Base-by-base conservation (phyloP, 2,113 vertebrate species). In the Myrmophylax atrothorax region DNA sequence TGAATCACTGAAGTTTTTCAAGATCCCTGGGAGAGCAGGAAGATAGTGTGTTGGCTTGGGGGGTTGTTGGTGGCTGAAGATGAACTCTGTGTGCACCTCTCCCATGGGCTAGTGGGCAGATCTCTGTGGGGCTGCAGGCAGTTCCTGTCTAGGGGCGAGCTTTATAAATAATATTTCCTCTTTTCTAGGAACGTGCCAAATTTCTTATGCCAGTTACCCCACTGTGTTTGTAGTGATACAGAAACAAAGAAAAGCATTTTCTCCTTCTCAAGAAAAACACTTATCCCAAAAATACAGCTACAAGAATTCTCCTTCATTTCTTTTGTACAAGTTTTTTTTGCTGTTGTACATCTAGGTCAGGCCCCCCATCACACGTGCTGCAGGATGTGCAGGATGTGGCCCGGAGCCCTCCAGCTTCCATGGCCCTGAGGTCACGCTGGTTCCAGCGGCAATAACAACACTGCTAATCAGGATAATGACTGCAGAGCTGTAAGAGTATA, bases 381-480 rank as follows among this genome's bases (percentile, higher is more conserved):
- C 59, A 82, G 74, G 69, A 83, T 69, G 70, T 76, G 87, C 82
- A 86, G 68, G 76, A 89, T 53, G 46, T 95, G 62, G 53, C 69
- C 68, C 6, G 14, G 59, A 67, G 79, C 93, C 24, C 76, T 85
- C 26, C 75, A 81, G 73, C 40, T 96, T 96, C 92, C 93, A 29
- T 68, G 88, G 82, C 83, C 72, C 86, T 84, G 83, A 95, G 88
- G 83, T 96, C 86, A 56, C 0, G 0, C 47, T 52, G 70, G 16
- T 77, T 90, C 60, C 91, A 84, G 76, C 0, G 0, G 18, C 63
- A 87, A 72, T 37, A 93, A 92, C 55, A 90, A 18, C 29, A 16
- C 49, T 84, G 60, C 52, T 90, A 92, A 81, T 94, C 63, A 75
- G 52, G 73, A 78, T 92, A 94, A 94, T 92, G 91, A 92, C 55